These are phyloP conservation scores for Leptinotarsa undecemlineata DNA, from an alignment of 1,140 invertebrate genomes.

Conservation along the genomic window DNA sequence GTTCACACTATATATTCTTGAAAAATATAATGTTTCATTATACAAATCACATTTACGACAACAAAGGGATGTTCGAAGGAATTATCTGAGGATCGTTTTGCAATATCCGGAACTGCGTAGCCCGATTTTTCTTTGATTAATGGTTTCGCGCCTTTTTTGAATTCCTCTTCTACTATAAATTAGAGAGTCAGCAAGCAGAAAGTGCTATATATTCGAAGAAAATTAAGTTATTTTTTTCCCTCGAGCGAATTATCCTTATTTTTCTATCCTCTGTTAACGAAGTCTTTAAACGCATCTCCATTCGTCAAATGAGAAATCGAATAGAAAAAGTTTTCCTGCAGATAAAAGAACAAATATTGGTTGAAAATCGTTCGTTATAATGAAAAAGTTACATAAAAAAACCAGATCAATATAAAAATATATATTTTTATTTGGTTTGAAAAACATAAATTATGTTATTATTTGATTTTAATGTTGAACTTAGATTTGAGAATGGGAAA, in stretches of 20 bases:
- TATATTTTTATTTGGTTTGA: too few species aligned
- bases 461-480: too few species aligned
- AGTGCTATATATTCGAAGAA: not conserved
- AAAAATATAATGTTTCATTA: too few species aligned
- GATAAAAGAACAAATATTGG: too few species aligned
- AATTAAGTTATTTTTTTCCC: constrained; percentile 4
- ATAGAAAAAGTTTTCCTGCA: not conserved
- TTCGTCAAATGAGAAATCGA: not conserved
- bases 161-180: not conserved
- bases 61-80: too few species aligned
- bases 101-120: not conserved
- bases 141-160: not conserved
- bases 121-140: not conserved
- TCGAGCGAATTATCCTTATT: not conserved
- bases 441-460: too few species aligned
- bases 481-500: too few species aligned
- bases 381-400: too few species aligned
- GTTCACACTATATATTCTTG: too few species aligned
- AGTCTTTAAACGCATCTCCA: not conserved
- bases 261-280: not conserved
- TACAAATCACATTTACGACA: too few species aligned
- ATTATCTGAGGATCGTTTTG: not conserved
- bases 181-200: not conserved
- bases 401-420: too few species aligned
- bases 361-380: too few species aligned